These are phyloP conservation scores for Larimichthys polyactis DNA, from an alignment of 2,113 vertebrate species.

Conservation along the genomic window DNA sequence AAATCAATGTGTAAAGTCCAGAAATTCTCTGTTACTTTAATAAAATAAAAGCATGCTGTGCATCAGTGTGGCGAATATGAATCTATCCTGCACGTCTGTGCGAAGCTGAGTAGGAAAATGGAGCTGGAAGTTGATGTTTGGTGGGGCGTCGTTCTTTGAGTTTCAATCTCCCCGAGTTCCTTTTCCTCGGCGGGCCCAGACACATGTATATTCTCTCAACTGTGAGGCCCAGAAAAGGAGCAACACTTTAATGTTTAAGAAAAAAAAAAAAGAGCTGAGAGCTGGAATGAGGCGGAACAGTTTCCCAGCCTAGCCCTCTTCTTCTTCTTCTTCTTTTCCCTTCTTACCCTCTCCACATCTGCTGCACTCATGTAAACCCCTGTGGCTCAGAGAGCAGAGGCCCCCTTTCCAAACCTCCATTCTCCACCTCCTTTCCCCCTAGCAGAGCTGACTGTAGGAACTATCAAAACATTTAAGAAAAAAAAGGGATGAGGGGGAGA, in stretches of 20 bases:
- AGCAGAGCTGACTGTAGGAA: conserved; percentile 72
- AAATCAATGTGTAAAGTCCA: too few relatives aligned
- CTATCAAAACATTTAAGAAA: conserved; percentile 80
- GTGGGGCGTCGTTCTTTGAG: not conserved
- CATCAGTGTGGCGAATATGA: not conserved
- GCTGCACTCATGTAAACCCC: conserved; percentile 84
- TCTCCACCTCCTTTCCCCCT: conserved; percentile 60
- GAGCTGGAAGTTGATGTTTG: conserved; percentile 7
- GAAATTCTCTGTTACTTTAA: not conserved
- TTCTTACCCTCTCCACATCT: conserved; percentile 81
- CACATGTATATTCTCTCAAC: conserved; percentile 59
- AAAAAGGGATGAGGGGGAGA: conserved; percentile 8
- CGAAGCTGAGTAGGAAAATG: conserved; percentile 12
- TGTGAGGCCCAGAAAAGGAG: conserved; percentile 75
- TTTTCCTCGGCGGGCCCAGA: conserved; percentile 24
- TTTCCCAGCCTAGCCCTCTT: conserved; percentile 71
- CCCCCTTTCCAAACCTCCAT: conserved; percentile 69
- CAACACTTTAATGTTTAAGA: conserved; percentile 71
- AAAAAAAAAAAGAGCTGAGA: conserved; percentile 51
- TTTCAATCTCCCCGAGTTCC: conserved; percentile 29
- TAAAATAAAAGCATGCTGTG: not conserved
- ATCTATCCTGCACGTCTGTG: not conserved
- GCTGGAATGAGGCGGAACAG: conserved; percentile 78
- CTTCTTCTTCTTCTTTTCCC: conserved; percentile 35
- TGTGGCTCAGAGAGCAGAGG: conserved; percentile 74